Conservation (phyloP, 64 coral and sea anemone species). For the Dendrophyllia cribrosa region DNA sequence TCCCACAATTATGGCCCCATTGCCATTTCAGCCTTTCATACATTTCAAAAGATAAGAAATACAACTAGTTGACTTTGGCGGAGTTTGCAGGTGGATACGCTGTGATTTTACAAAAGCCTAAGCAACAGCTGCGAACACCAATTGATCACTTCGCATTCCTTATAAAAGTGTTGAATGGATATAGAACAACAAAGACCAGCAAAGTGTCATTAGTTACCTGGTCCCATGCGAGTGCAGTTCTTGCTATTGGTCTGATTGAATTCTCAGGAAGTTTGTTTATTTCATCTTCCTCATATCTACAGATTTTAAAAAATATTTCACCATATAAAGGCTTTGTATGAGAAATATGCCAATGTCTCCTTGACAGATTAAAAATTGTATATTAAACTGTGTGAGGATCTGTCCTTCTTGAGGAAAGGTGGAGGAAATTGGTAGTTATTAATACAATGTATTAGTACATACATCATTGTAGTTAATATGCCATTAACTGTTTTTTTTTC, state of each 20-base stretch:
- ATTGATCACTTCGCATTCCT: not conserved
- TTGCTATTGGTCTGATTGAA: slow-evolving; percentile 88
- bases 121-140: not conserved
- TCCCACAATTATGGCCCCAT: slow-evolving; percentile 6
- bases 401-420: too few relatives aligned
- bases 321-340: too few relatives aligned
- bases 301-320: not conserved
- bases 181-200: too few relatives aligned
- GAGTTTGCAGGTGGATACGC: not conserved
- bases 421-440: too few relatives aligned
- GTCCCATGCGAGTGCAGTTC: slow-evolving; percentile 83
- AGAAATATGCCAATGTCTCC: too few relatives aligned
- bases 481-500: too few relatives aligned
- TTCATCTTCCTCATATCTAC: slow-evolving; percentile 93
- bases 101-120: not conserved
- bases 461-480: too few relatives aligned
- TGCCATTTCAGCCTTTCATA: not conserved
- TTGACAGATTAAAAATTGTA: too few relatives aligned
- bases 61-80: not conserved
- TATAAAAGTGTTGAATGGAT: too few relatives aligned
- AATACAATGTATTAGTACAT: too few relatives aligned
- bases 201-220: too few relatives aligned
- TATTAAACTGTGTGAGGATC: too few relatives aligned
- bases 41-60: not conserved
- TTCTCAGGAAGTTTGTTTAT: slow-evolving; percentile 73